A percentile compares a stretch with the other conserved stretches of the same genome.
Evolutionary conservation across 2,113 vertebrate genomes (phyloP).

Genomic region (Solenodon paradoxus): DNA sequence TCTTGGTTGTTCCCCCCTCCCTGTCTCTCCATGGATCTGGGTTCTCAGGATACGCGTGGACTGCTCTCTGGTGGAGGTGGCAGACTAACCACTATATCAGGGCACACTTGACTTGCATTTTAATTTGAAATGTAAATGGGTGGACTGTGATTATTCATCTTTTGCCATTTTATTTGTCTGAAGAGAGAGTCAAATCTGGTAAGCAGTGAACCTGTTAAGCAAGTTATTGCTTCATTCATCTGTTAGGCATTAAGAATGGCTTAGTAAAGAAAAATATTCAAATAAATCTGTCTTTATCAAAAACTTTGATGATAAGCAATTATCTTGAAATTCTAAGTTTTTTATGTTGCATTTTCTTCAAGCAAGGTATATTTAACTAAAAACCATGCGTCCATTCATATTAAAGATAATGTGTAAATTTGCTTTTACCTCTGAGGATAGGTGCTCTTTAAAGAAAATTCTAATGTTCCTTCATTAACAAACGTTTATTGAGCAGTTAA

Average conservation of each 20-base stretch:
- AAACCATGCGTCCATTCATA: neutral
- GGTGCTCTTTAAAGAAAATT: neutral
- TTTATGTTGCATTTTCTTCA: neutral
- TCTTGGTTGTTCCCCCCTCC: too few species aligned
- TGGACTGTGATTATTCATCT: neutral
- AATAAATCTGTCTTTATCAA: neutral
- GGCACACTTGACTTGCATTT: neutral
- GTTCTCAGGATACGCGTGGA: too few species aligned
- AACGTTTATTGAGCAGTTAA: neutral
- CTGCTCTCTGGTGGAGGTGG: too few species aligned
- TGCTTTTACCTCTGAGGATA: neutral
- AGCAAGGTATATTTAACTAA: neutral
- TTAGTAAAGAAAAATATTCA: neutral
- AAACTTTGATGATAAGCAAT: neutral
- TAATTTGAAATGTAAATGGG: neutral
- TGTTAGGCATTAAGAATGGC: neutral
- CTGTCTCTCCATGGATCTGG: too few species aligned
- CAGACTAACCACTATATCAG: too few species aligned
- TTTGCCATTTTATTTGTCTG: neutral
- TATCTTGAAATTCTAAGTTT: neutral
- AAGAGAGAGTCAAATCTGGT: neutral
- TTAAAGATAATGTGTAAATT: neutral
- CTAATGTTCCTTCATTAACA: neutral
- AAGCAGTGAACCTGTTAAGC: neutral
- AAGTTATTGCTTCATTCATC: neutral